Evolutionary conservation across 1,140 invertebrate species (phyloP).

Genomic region (Atta texana): DNA sequence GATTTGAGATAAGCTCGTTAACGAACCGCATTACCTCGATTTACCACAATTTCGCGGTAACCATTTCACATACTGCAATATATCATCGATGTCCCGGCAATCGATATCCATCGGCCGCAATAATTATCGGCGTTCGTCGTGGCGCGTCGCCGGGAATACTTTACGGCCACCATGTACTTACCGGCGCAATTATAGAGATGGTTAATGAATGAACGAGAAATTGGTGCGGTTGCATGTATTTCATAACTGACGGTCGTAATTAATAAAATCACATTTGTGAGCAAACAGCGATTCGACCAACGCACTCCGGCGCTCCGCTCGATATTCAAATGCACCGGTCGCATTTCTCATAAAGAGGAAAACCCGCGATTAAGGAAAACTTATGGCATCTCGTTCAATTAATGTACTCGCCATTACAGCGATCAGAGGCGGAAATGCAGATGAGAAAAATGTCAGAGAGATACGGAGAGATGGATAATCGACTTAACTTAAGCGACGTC

Average conservation of each 20-base stretch:
- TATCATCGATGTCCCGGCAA: constrained; percentile 71
- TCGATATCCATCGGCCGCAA: constrained; percentile 72
- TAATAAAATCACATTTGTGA: constrained; percentile 68
- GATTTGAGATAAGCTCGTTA: constrained; percentile 70
- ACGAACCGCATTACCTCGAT: constrained; percentile 72
- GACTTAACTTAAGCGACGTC: constrained; percentile 24
- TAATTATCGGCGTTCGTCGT: constrained; percentile 71
- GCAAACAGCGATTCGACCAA: constrained; percentile 46
- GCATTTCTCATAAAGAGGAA: constrained; percentile 60
- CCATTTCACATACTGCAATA: constrained; percentile 60
- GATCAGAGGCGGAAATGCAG: constrained; percentile 34
- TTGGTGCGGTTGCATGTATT: constrained; percentile 60
- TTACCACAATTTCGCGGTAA: constrained; percentile 72
- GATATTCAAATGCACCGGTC: constrained; percentile 59
- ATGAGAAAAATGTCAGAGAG: constrained; percentile 34
- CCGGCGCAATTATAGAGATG: constrained; percentile 70
- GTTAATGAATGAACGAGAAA: constrained; percentile 75
- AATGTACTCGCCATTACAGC: constrained; percentile 13
- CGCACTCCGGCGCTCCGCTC: not conserved
- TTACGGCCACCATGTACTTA: constrained; percentile 66
- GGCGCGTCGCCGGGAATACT: constrained; percentile 66
- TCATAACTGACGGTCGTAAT: constrained; percentile 71
- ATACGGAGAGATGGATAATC: not conserved
- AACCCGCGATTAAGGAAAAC: constrained; percentile 59
- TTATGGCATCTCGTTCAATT: constrained; percentile 13